Base-by-base conservation (phyloP, 2,797 vertebrate species). In the Rhyacichthys aspro region DNA sequence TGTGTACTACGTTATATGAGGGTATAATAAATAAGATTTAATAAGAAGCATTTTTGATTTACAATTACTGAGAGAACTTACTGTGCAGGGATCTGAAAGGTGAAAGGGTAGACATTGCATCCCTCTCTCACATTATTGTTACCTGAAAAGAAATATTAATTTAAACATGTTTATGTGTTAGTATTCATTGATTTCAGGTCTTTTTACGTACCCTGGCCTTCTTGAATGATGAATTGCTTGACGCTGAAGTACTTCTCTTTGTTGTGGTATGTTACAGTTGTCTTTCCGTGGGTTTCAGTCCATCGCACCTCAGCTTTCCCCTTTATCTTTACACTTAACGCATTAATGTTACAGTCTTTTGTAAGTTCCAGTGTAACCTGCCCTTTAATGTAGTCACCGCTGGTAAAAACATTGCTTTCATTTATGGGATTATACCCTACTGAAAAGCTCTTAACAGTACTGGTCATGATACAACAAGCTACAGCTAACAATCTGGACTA, bases 191-290 rank as follows among this genome's bases (percentile, higher is more conserved):
- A 8, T 16, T 16, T 17, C 3, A 43, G 3, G 15, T 17, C 7
- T 3, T 52, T 37, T n/a, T 23, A 68, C 70, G 81, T 63, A 88
- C 84, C 78, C 1, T 39, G 36, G 9, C 1, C 16, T 9, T 68
- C 15, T 45, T 63, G 41, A 45, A 88, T 55, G 28, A 89, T 0
- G 19, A 64, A 67, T 1, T 81, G 75, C 48, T 84, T 62, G n/a
- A 89, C 37, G 2, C 78, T 88, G 48, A 90, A 89, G 63, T 69
- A 89, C 43, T 89, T 87, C 7, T 85, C 65, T 15, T 89, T 87
- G 12, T 50, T 62, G 1, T 23, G 3, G 55, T 87, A 86, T 0
- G 11, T 34, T 6, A 72, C 5, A 0, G 12, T 3, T 0, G 2
- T 18, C 43, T 45, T 12, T 17, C 78, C 72, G 6, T 79, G 1